phyloP scores from a whole-genome alignment of 92 coral and sea anemone genomes.

The Bergia sp. region DNA sequence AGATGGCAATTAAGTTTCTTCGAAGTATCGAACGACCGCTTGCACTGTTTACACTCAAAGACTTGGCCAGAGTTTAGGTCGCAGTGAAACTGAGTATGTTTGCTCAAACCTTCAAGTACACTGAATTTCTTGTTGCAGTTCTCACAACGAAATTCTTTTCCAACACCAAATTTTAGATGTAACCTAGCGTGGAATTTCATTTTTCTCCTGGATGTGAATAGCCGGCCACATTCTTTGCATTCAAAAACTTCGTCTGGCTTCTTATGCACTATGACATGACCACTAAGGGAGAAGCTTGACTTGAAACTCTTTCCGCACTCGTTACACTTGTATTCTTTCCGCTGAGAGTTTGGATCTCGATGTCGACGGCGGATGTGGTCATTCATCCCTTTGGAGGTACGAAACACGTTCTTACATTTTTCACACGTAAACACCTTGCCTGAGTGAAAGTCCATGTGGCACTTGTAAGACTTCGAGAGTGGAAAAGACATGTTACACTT shows the following conservation, averaged over 20 bases:
- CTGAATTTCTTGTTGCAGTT: slow-evolving; percentile 1
- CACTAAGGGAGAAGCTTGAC: not conserved
- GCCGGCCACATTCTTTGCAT: slow-evolving; percentile 16
- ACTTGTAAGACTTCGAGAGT: not conserved
- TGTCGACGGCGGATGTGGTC: slow-evolving; percentile 1
- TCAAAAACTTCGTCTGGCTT: not conserved
- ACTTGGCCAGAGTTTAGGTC: slow-evolving; percentile 15
- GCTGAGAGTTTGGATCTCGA: not conserved
- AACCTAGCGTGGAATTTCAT: not conserved
- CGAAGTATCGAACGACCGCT: not conserved
- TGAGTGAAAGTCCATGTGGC: slow-evolving; percentile 16
- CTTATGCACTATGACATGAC: not conserved
- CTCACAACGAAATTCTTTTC: not conserved
- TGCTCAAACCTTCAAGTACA: not conserved
- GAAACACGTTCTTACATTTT: not conserved
- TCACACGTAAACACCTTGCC: slow-evolving; percentile 7
- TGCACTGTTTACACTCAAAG: slow-evolving; percentile 22
- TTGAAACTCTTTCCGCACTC: slow-evolving; percentile 13
- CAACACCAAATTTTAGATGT: not conserved
- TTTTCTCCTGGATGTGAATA: not conserved
- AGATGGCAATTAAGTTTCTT: slow-evolving; percentile 7
- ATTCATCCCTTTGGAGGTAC: slow-evolving; percentile 6
- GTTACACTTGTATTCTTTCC: slow-evolving; percentile 1
- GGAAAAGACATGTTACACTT: slow-evolving; percentile 23
- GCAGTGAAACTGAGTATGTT: slow-evolving; percentile 18